Percentiles rank a stretch among this genome's conserved stretches.
Conservation (phyloP, 2,113 vertebrate genomes). For the Myanophis thanlyinensis region DNA sequence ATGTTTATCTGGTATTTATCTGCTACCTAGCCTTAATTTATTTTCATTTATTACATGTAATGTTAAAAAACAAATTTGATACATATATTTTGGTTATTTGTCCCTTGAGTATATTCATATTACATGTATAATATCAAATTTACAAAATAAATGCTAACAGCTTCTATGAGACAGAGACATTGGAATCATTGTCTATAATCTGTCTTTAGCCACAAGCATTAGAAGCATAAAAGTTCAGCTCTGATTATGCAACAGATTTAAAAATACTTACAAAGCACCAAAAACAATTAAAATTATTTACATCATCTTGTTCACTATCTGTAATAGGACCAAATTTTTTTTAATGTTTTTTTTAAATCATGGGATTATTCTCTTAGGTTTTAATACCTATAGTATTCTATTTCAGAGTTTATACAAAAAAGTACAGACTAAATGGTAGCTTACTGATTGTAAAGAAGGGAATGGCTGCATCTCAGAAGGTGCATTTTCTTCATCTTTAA, state of each 20-base stretch:
- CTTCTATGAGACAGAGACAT: neutral
- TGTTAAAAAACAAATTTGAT: neutral
- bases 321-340: neutral
- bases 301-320: neutral
- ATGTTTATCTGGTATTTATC: neutral
- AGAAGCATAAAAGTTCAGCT: neutral
- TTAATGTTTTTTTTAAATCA: neutral
- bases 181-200: neutral
- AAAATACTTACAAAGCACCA: neutral
- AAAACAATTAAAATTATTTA: neutral
- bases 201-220: neutral
- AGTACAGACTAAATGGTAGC: slow-evolving; percentile 2
- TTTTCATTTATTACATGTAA: neutral
- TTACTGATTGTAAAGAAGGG: slow-evolving; percentile 92
- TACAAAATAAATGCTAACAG: neutral
- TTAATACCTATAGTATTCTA: neutral
- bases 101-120: neutral
- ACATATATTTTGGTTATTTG: neutral
- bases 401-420: neutral
- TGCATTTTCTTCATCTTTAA: slow-evolving; percentile 81
- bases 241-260: neutral
- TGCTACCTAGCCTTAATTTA: neutral
- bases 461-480: slow-evolving; percentile 94
- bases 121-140: neutral
- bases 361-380: neutral